phyloP scores from a whole-genome alignment of 2,888 invertebrate species.

The Conistra vaccinii region DNA sequence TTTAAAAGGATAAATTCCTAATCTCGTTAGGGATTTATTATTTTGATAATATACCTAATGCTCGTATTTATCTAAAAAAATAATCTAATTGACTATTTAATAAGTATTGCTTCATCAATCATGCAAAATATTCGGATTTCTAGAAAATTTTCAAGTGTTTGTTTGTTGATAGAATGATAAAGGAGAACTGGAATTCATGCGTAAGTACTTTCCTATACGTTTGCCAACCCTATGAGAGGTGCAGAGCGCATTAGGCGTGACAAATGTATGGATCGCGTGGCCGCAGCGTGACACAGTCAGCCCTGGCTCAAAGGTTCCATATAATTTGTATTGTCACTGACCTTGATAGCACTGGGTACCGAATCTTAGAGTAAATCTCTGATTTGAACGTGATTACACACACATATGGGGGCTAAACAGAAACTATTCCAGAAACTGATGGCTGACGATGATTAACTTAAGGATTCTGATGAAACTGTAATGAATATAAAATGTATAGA shows the following conservation, averaged over 20 bases:
- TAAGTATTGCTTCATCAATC: too few relatives aligned
- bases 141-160: not conserved
- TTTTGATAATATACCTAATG: not conserved
- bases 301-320: conserved; percentile 21
- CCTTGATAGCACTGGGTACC: conserved; percentile 34
- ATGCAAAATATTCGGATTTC: not conserved
- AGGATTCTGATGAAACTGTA: not conserved
- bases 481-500: not conserved
- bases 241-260: conserved; percentile 65
- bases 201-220: not conserved
- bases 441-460: not conserved
- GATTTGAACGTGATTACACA: not conserved
- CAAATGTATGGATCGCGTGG: conserved; percentile 66
- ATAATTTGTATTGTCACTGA: conserved; percentile 43
- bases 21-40: not conserved
- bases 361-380: conserved; percentile 22
- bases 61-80: not conserved
- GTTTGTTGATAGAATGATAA: not conserved
- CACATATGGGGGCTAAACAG: not conserved
- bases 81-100: not conserved
- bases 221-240: conserved; percentile 54
- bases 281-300: conserved; percentile 45
- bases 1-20: not conserved
- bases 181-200: not conserved
- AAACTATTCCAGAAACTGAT: not conserved